Base-by-base conservation (phyloP, 2,888 invertebrate species). In the Tenthredo notha region DNA sequence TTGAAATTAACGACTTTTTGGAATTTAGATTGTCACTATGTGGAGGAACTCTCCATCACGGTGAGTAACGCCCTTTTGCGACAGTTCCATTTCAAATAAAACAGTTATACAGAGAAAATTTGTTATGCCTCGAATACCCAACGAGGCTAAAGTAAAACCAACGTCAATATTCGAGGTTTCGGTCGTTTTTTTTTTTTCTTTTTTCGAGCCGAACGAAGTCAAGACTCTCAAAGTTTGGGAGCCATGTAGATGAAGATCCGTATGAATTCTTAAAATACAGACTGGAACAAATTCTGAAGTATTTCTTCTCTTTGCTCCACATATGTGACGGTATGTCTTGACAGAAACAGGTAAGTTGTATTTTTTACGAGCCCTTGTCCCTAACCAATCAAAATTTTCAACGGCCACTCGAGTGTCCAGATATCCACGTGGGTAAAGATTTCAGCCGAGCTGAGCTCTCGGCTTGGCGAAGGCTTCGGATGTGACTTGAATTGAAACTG, bases 401-500 rank as follows among this genome's bases (percentile, higher is more conserved):
- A 83, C 67, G 50, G 33, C 83, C 43, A 83, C 67, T 67, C 67
- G 29, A 47, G 50, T 47, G 67, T 83, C 83, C 43, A 61, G 67
- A 67, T 50, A 74, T 80, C 80, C 61, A 80, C 80, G 80, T 80
- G 80, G 61, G 58, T 83, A 83, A 29, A 67, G 83, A 83, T 83
- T 83, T 47, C 67, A 33, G 82, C n/a, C 15, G 12, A 77, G 37
- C 70, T 50, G 75, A 77, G 82, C 54, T 72, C 83, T 82, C 54
- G 77, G 84, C 83, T 83, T 40, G 74, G 74, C 65, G 72, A 74
- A 67, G 83, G 83, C 47, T 83, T 70, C 29, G 85, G 85, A 86
- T 87, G 88, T 67, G 85, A 86, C 77, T 85, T 85, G 88, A 88
- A 88, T 88, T 86, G 88, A 86, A 88, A 88, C 84, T 86, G 87